Evolutionary conservation across 1,140 invertebrate genomes (phyloP), one percentile per base, ranked within the genome.

Genomic region (Heterodera carotae): DNA sequence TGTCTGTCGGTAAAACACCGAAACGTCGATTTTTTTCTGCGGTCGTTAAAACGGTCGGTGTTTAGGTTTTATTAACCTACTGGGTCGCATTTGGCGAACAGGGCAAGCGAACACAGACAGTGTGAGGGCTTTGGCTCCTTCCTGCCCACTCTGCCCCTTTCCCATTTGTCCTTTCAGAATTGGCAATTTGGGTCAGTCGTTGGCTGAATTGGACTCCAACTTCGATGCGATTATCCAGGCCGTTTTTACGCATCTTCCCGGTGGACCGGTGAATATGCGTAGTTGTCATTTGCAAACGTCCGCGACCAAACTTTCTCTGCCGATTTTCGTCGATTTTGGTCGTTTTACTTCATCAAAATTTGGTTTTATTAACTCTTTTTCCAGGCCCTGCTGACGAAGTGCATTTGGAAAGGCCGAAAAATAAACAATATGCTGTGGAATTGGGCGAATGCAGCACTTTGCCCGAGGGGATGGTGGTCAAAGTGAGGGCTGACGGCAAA

Each of bases 251-350:
- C 6, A 82, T 67, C 77, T 34, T 73, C 82, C 78, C 0, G 83
- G 83, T 6, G 82, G 82, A 18, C n/a, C 39, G 25, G 36, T 53
- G n/a, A 83, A 83, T 62, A 66, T 84, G 27, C 60, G 76, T 43
- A 67, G 48, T n/a, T 78, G 66, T 5, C 53, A 74, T 22, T 59
- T 83, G 8, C 60, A 64, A 56, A 33, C 73, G 12, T 34, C 53
- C 27, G 64, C 69, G 12, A 77, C 53, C 29, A 36, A 69, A 34
- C 27, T 74, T 56, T 64, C 75, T 29, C 43, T 83, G 22, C 82
- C 82, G 22, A 33, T 83, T 59, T 83, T 75, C 59, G 82, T 82
- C n/a, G 82, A 83, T 62, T 83, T 83, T 71, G 81, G 81, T 81
- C 33, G 8, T 34, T 39, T 39, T 36, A 31, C 71, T 18, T 0